Evolutionary conservation across 2,888 invertebrate species (phyloP).

Genomic region (Ceraclea dissimilis): DNA sequence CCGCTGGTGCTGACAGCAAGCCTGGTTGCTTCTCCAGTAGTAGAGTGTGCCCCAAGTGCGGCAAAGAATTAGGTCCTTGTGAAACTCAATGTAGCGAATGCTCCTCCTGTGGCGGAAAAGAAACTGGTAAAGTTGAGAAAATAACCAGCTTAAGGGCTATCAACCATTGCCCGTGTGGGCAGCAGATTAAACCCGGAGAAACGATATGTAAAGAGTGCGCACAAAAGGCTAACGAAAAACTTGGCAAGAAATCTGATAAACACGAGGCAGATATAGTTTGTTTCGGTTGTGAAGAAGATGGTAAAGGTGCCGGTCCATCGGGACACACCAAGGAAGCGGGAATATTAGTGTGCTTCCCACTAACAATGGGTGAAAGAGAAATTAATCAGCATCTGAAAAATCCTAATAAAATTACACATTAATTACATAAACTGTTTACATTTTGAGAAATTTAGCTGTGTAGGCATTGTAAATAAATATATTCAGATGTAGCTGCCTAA

Average conservation of each 20-base stretch:
- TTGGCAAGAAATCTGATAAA: background rate
- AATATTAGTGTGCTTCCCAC: background rate
- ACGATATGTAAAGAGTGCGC: background rate
- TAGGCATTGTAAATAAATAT: too few species aligned
- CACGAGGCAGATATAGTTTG: background rate
- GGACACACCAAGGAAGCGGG: background rate
- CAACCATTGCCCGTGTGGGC: background rate
- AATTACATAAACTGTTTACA: background rate
- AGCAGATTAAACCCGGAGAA: background rate
- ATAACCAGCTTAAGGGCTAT: background rate
- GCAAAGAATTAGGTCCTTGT: conserved; percentile 1
- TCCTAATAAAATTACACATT: background rate
- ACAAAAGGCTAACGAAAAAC: background rate
- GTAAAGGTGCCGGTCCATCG: background rate
- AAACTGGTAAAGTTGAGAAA: background rate
- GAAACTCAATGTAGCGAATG: conserved; percentile 5
- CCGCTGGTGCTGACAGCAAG: background rate
- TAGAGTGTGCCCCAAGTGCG: conserved; percentile 4
- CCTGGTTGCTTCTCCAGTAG: background rate
- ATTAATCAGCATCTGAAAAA: background rate
- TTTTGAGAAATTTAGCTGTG: too few species aligned
- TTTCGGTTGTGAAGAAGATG: too few species aligned
- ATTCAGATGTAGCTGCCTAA: too few species aligned
- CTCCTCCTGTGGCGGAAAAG: background rate
- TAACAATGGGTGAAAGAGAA: background rate